Evolutionary conservation across 2,888 invertebrate species (phyloP).

Genomic region (Perizoma flavofasciatum): DNA sequence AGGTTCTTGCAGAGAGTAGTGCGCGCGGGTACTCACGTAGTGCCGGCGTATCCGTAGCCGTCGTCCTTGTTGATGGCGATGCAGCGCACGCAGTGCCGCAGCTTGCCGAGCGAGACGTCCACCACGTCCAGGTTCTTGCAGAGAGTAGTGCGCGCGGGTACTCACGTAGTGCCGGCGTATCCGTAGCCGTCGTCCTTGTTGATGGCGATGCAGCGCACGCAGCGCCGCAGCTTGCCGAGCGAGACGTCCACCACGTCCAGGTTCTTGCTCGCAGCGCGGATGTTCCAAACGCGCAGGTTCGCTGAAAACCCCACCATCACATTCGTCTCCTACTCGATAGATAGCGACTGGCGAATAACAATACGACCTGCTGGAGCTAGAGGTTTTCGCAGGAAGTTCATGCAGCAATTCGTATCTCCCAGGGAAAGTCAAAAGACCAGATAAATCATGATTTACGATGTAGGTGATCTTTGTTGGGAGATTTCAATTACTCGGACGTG

Average conservation of each 20-base stretch:
- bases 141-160: too few species aligned
- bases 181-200: slow-evolving; percentile 88
- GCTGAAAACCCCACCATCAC: slow-evolving; percentile 53
- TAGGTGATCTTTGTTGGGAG: too few species aligned
- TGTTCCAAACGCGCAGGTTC: slow-evolving; percentile 90
- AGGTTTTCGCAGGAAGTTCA: too few species aligned
- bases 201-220: slow-evolving; percentile 89
- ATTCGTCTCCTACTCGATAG: too few species aligned
- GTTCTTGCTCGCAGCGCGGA: slow-evolving; percentile 87
- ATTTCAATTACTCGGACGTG: too few species aligned
- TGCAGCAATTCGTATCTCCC: too few species aligned
- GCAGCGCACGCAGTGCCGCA: slow-evolving; percentile 90
- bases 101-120: slow-evolving; percentile 91
- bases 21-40: slow-evolving; percentile 84
- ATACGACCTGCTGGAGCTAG: too few species aligned
- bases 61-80: slow-evolving; percentile 89
- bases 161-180: slow-evolving; percentile 94
- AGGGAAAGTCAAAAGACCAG: too few species aligned
- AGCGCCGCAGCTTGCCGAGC: slow-evolving; percentile 90
- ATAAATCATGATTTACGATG: too few species aligned
- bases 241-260: slow-evolving; percentile 89
- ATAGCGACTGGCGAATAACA: too few species aligned
- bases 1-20: too few species aligned
- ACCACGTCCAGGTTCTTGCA: slow-evolving; percentile 70
- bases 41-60: slow-evolving; percentile 92